Evolutionary conservation across 2,888 invertebrate species (phyloP), one percentile per base, ranked within the genome.

Genomic region (Falcaria lacertinaria): DNA sequence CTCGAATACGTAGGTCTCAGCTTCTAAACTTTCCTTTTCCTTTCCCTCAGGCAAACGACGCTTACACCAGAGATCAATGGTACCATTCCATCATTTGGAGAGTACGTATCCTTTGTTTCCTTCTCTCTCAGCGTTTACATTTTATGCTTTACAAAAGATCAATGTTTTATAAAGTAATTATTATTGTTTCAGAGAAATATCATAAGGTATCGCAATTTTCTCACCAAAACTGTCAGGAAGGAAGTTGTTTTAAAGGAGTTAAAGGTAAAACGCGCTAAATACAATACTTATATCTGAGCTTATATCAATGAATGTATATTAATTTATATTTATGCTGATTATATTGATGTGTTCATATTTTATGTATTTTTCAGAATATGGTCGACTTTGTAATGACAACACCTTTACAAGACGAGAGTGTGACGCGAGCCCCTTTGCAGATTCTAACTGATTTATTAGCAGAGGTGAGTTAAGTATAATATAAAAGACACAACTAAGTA

Each of bases 61-160:
- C 93, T 34, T 95, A 95, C 69, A 91, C 94, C n/a, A 87, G 95
- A 72, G 95, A 95, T 88, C 95, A 95, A 77, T 95, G 95, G 95
- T 92, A 92, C 54, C 92, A 95, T 73, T 95, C 95, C 41, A 93
- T 95, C 62, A 86, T 93, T 48, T 95, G 95, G 95, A 92, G 92
- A 91, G 95, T 95, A 78, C 86, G 90, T 60, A 43, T 34, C 34
- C 15, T n/a, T n/a, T n/a, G n/a, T n/a, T n/a, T n/a, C n/a, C n/a
- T n/a, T n/a, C n/a, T n/a, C n/a, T n/a, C n/a, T n/a, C n/a, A n/a
- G n/a, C n/a, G n/a, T n/a, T n/a, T n/a, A n/a, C n/a, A n/a, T n/a
- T n/a, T n/a, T n/a, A n/a, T n/a, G n/a, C n/a, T n/a, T n/a, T n/a
- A n/a, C n/a, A n/a, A n/a, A n/a, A n/a, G n/a, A n/a, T n/a, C n/a